phyloP scores from a whole-genome alignment of 2,888 invertebrate species.

The Temnothorax ravouxi region DNA sequence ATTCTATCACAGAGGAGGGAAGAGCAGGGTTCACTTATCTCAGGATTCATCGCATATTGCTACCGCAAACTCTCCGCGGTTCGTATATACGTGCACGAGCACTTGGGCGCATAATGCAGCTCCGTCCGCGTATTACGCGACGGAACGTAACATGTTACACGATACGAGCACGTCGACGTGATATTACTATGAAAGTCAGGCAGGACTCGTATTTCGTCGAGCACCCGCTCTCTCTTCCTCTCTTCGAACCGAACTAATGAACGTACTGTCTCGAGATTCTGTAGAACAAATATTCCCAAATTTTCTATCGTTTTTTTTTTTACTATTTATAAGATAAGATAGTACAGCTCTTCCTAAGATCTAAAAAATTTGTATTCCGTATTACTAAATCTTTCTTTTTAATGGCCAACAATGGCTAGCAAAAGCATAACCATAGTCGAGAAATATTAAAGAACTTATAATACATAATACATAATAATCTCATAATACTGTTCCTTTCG shows the following conservation, averaged over 20 bases:
- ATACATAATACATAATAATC: too few species aligned
- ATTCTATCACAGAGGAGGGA: not conserved
- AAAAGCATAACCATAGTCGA: not conserved
- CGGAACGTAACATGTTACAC: constrained; percentile 63
- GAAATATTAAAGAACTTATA: not conserved
- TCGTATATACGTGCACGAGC: constrained; percentile 22
- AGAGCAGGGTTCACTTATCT: constrained; percentile 11
- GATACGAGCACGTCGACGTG: constrained; percentile 55
- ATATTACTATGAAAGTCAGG: constrained; percentile 50
- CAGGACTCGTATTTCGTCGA: constrained; percentile 52
- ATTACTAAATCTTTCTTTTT: not conserved
- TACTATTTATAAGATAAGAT: not conserved
- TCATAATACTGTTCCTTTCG: not conserved
- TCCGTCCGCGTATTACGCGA: constrained; percentile 57
- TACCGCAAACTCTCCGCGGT: constrained; percentile 8
- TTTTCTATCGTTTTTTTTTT: not conserved
- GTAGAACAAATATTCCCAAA: constrained; percentile 20
- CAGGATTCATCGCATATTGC: constrained; percentile 26
- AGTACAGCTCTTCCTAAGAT: not conserved
- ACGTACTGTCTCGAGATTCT: constrained; percentile 40
- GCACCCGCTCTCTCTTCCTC: constrained; percentile 3
- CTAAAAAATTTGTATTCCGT: too few species aligned
- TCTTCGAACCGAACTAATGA: constrained; percentile 59
- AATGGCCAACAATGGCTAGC: too few species aligned
- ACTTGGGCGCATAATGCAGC: constrained; percentile 41